A percentile compares a stretch with the other conserved stretches of the same genome.
Evolutionary conservation across 2,113 vertebrate genomes (phyloP).

Genomic region (Tetraodon nigroviridis): DNA sequence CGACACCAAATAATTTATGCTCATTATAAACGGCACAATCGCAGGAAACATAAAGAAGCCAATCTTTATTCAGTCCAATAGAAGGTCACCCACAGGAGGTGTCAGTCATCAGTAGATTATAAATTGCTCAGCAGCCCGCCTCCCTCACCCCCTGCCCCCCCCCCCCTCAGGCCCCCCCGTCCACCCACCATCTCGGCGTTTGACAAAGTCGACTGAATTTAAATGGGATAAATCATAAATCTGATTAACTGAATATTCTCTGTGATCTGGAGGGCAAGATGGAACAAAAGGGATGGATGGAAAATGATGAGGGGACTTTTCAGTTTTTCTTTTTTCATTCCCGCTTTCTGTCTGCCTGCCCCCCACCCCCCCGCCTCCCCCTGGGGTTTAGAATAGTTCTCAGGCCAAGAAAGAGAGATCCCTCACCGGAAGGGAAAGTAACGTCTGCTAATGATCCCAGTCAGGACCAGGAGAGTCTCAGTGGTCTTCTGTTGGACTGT

Average conservation of each 20-base stretch:
- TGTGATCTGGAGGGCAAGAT: conserved; percentile 68
- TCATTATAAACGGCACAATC: conserved; percentile 64
- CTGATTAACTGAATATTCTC: conserved; percentile 75
- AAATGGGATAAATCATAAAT: conserved; percentile 77
- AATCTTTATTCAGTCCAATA: conserved; percentile 73
- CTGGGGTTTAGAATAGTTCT: conserved; percentile 69
- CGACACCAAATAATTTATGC: conserved; percentile 60
- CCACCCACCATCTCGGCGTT: conserved; percentile 54
- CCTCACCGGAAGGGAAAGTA: conserved; percentile 59
- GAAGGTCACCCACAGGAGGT: conserved; percentile 64
- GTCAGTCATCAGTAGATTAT: conserved; percentile 58
- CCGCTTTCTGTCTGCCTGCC: conserved; percentile 11
- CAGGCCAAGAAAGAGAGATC: conserved; percentile 53
- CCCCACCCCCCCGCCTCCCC: conserved; percentile 22
- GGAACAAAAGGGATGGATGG: conserved; percentile 65
- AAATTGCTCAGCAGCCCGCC: conserved; percentile 51
- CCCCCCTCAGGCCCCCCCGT: too few relatives aligned
- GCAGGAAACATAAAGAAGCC: conserved; percentile 61
- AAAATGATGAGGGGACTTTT: conserved; percentile 61
- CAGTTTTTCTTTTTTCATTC: conserved; percentile 47
- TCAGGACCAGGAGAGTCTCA: conserved; percentile 36
- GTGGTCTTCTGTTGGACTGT: conserved; percentile 26
- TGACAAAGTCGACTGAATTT: conserved; percentile 72
- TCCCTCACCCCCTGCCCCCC: conserved; percentile 22
- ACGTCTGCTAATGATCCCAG: conserved; percentile 13